A percentile compares a stretch with the other conserved stretches of the same genome.
These are phyloP conservation scores for Philereme vetulata DNA, from an alignment of 2,888 invertebrate genomes.

Conservation along the genomic window DNA sequence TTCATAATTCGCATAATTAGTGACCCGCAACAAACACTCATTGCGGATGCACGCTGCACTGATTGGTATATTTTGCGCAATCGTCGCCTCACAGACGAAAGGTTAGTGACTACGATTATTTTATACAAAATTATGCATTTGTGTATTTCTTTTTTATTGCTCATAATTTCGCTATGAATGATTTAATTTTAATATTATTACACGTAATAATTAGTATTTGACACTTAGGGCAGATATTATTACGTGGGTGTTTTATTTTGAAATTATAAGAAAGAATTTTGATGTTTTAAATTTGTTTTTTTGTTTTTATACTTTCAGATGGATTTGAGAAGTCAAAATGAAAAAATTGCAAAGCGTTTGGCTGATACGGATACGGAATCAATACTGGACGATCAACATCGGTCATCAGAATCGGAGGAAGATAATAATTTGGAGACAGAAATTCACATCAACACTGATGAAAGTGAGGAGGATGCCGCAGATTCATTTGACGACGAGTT, in stretches of 20 bases:
- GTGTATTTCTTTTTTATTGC: background rate
- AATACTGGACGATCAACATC: conserved; percentile 4
- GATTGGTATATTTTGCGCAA: background rate
- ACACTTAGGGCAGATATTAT: too few relatives aligned
- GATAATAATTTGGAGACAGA: conserved; percentile 12
- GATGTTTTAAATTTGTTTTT: background rate
- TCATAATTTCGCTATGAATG: background rate
- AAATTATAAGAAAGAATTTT: background rate
- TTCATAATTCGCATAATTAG: background rate
- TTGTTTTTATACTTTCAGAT: conserved; percentile 8
- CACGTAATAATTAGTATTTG: too few relatives aligned
- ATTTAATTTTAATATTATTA: background rate
- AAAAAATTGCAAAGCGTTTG: conserved; percentile 10
- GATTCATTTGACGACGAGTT: conserved; percentile 1
- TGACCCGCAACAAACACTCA: conserved; percentile 1
- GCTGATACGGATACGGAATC: conserved; percentile 12
- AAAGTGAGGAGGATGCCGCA: conserved; percentile 2
- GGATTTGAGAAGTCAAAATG: conserved; percentile 17
- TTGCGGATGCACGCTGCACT: background rate
- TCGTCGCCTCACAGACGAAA: background rate
- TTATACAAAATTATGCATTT: conserved; percentile 1
- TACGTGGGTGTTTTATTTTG: background rate
- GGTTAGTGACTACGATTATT: background rate
- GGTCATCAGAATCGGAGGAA: conserved; percentile 14
- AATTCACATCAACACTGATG: conserved; percentile 7